Evolutionary conservation across 2,797 vertebrate species (phyloP), one percentile per base, ranked within the genome.

Genomic region (Sebastes wilsoni): DNA sequence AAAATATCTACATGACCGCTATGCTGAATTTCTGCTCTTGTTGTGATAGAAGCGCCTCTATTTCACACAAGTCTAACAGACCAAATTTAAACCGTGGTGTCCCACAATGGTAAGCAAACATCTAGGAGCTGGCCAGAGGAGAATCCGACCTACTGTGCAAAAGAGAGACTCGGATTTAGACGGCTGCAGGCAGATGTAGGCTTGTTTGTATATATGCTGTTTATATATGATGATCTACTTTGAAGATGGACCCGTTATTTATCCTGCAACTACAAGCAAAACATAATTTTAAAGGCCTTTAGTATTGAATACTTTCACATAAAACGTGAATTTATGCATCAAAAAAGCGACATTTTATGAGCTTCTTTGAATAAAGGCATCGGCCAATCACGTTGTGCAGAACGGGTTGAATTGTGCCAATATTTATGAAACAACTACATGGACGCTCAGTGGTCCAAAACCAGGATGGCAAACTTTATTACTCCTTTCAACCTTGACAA

Each of bases 91-190:
- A 92, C 84, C 56, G 77, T 77, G 91, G 93, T 84, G 73, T 84
- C 84, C 92, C 93, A 88, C 90, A 91, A 81, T 82, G 91, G 77
- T 91, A 85, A 89, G 88, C 85, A 93, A 93, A 92, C 83, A 88
- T 82, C 59, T 62, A 23, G 30, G 18, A 23, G 81, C 66, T 20
- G 18, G 77, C 82, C 82, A 83, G 75, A 88, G 72, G 80, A 89
- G 85, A 92, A 90, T 90, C 88, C 80, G 71, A 87, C 76, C 85
- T 74, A 79, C 83, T 84, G 78, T 74, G 68, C 36, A 25, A 52
- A 42, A 30, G 23, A 25, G 14, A 36, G 62, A 60, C 71, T 79
- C 56, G 42, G 28, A 10, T 58, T 36, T 38, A 22, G 56, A 64
- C 14, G 54, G 30, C 72, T 71, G 74, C 69, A 72, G 71, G 55